phyloP scores from a whole-genome alignment of 1,140 invertebrate genomes.

The Semibalanus balanoides region DNA sequence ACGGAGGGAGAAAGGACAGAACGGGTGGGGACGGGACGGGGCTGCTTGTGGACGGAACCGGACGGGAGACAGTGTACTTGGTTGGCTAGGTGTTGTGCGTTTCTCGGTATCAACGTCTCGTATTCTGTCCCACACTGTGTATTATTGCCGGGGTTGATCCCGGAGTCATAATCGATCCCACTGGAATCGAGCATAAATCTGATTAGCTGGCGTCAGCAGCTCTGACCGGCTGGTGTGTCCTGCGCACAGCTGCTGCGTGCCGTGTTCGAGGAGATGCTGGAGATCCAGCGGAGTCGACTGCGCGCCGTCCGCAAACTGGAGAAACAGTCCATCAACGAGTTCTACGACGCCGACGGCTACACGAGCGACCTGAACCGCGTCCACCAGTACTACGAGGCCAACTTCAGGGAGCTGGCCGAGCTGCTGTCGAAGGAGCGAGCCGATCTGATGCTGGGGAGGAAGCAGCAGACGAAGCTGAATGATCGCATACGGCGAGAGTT shows the following conservation, averaged over 20 bases:
- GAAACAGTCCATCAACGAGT: not conserved
- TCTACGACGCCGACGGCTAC: not conserved
- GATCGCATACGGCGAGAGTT: not conserved
- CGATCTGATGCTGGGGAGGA: not conserved
- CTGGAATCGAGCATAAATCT: too few relatives aligned
- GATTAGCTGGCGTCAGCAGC: too few relatives aligned
- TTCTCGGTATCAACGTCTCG: too few relatives aligned
- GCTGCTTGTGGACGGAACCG: too few relatives aligned
- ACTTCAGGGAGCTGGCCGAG: not conserved
- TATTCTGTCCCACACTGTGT: too few relatives aligned
- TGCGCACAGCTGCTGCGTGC: not conserved
- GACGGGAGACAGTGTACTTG: too few relatives aligned
- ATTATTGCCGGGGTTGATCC: too few relatives aligned
- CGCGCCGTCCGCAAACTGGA: not conserved
- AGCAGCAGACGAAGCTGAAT: not conserved
- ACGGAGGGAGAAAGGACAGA: too few relatives aligned
- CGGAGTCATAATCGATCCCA: too few relatives aligned
- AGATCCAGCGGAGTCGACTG: not conserved
- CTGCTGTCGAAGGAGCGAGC: not conserved
- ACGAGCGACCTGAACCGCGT: not conserved
- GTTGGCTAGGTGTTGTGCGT: too few relatives aligned
- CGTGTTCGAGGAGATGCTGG: not conserved
- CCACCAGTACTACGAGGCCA: not conserved
- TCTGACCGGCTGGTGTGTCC: too few relatives aligned
- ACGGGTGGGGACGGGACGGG: too few relatives aligned